These are phyloP conservation scores for Xerus rutilus DNA, from an alignment of 2,797 vertebrate species.

Conservation along the genomic window DNA sequence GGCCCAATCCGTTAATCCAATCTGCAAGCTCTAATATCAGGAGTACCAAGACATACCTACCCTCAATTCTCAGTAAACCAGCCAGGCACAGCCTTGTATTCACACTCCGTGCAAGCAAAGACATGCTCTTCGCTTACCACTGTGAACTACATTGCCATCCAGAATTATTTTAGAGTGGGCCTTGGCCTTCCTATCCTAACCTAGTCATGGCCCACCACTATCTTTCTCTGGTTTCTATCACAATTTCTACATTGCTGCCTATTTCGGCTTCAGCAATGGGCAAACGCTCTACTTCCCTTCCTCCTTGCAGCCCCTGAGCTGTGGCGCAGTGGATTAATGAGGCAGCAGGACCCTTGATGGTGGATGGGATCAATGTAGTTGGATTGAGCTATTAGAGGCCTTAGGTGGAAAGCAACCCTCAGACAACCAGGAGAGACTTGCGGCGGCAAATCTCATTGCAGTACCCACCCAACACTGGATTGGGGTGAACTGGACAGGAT, in stretches of 20 bases:
- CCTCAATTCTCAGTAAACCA: neutral
- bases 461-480: neutral
- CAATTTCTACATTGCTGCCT: neutral
- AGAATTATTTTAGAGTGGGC: neutral
- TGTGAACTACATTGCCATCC: neutral
- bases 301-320: neutral
- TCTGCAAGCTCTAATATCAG: constrained; percentile 25
- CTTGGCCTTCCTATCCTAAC: neutral
- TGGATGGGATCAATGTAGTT: neutral
- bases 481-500: neutral
- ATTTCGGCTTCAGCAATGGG: neutral
- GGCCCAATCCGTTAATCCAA: neutral
- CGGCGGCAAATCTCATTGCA: neutral
- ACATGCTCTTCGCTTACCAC: neutral
- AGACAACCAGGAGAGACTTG: neutral
- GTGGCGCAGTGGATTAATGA: neutral
- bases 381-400: constrained; percentile 37
- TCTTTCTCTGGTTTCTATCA: constrained; percentile 41
- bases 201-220: rapidly evolving
- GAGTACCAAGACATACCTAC: neutral
- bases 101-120: neutral
- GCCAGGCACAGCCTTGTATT: neutral
- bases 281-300: neutral
- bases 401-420: neutral
- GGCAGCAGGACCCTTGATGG: neutral